Conservation (phyloP, 2,797 vertebrate genomes). For the Brachyrhaphis roseni region DNA sequence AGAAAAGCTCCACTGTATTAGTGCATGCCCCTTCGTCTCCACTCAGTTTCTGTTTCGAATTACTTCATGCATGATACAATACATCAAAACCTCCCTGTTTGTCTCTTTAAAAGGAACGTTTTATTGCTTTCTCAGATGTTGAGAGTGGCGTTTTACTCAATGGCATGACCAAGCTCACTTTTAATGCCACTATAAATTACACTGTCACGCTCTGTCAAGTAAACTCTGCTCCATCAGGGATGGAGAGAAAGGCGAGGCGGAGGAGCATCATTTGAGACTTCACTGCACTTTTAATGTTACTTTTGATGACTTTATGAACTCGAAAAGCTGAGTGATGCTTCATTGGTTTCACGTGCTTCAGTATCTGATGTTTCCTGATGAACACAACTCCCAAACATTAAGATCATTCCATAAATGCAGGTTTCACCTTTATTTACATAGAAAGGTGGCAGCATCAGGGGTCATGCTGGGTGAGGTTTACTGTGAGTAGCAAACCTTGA, state of each 20-base stretch:
- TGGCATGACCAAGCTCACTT: slow-evolving; percentile 53
- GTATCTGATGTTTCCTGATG: background rate
- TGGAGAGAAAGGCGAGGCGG: slow-evolving; percentile 24
- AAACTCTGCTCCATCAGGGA: slow-evolving; percentile 42
- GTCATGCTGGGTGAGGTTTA: background rate
- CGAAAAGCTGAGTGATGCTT: background rate
- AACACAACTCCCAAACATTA: slow-evolving; percentile 4
- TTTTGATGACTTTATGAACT: slow-evolving; percentile 6
- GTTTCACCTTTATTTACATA: slow-evolving; percentile 12
- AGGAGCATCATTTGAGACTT: slow-evolving; percentile 33
- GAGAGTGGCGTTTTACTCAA: slow-evolving; percentile 50
- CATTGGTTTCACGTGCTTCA: background rate
- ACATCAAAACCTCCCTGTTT: slow-evolving; percentile 36
- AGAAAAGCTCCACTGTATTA: background rate
- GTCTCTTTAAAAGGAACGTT: slow-evolving; percentile 33
- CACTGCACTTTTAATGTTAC: slow-evolving; percentile 58
- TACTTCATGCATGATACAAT: slow-evolving; percentile 6
- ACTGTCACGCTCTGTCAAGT: slow-evolving; percentile 67
- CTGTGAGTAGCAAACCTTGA: background rate
- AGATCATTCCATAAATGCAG: slow-evolving; percentile 1
- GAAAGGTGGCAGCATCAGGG: background rate
- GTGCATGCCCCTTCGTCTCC: background rate
- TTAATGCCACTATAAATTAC: slow-evolving; percentile 75
- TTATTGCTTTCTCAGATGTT: slow-evolving; percentile 48
- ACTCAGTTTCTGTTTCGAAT: slow-evolving; percentile 8